A percentile compares a stretch with the other conserved stretches of the same genome.
phyloP scores from a whole-genome alignment of 2,797 vertebrate genomes.

The Alosa sapidissima region DNA sequence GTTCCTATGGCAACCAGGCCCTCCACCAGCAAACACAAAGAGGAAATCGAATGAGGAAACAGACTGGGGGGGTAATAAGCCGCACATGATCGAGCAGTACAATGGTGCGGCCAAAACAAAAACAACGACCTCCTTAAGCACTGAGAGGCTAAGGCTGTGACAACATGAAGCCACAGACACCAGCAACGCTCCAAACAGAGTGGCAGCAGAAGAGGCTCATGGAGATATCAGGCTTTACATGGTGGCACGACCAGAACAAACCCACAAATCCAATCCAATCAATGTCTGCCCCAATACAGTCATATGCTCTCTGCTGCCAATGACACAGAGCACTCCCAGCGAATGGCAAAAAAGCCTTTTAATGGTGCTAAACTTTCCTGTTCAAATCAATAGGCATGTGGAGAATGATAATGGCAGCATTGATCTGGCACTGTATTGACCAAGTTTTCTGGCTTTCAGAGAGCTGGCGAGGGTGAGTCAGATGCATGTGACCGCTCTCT shows the following conservation, averaged over 20 bases:
- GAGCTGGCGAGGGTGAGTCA: background rate
- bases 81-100: slow-evolving; percentile 1
- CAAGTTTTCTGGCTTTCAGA: slow-evolving; percentile 13
- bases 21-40: slow-evolving; percentile 9
- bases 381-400: slow-evolving; percentile 42
- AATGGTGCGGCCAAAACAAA: background rate
- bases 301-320: background rate
- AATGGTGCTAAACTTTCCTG: slow-evolving; percentile 30
- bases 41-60: slow-evolving; percentile 14
- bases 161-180: background rate
- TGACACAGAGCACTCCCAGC: background rate
- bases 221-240: background rate
- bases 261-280: slow-evolving; percentile 17
- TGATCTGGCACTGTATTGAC: slow-evolving; percentile 28
- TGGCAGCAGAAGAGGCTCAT: background rate
- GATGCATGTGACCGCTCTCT: background rate
- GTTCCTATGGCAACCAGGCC: slow-evolving; percentile 72
- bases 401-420: slow-evolving; percentile 33
- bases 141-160: background rate
- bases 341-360: slow-evolving; percentile 29
- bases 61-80: background rate
- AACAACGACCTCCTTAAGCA: background rate
- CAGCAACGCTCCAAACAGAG: background rate
- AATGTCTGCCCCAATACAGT: background rate
- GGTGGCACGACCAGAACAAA: background rate